These are phyloP conservation scores for Plecotus auritus DNA, from an alignment of 2,113 vertebrate species.

Conservation along the genomic window DNA sequence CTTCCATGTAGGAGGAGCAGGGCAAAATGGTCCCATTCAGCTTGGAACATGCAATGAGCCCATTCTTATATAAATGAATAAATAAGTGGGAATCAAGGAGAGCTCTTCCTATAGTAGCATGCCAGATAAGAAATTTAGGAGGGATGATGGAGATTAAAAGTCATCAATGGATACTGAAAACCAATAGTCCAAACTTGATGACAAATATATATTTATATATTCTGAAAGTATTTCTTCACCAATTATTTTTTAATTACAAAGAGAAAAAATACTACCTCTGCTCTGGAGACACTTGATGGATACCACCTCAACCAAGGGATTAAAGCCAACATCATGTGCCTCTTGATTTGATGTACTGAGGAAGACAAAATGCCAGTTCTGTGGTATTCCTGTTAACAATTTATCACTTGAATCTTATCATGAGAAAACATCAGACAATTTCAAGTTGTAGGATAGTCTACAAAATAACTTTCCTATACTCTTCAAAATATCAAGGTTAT, in stretches of 20 bases:
- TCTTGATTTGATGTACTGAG: background rate
- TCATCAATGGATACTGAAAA: background rate
- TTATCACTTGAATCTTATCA: background rate
- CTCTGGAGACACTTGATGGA: background rate
- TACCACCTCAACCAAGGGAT: background rate
- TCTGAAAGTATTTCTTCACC: background rate
- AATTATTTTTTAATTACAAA: background rate
- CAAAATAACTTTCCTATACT: background rate
- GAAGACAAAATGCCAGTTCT: background rate
- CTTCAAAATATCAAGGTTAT: constrained; percentile 10
- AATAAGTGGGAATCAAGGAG: background rate
- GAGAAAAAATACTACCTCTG: background rate
- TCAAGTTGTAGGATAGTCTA: background rate
- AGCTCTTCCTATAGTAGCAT: background rate
- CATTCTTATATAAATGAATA: background rate
- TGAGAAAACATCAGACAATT: background rate
- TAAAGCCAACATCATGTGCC: background rate
- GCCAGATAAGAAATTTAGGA: background rate
- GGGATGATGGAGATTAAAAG: background rate
- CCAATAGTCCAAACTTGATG: background rate
- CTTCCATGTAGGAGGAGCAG: background rate
- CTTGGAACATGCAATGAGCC: background rate
- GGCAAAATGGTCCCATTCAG: background rate
- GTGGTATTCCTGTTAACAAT: background rate
- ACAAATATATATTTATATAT: background rate